These are phyloP conservation scores for Cyphomyrmex costatus DNA, from an alignment of 1,140 invertebrate genomes.

Conservation along the genomic window DNA sequence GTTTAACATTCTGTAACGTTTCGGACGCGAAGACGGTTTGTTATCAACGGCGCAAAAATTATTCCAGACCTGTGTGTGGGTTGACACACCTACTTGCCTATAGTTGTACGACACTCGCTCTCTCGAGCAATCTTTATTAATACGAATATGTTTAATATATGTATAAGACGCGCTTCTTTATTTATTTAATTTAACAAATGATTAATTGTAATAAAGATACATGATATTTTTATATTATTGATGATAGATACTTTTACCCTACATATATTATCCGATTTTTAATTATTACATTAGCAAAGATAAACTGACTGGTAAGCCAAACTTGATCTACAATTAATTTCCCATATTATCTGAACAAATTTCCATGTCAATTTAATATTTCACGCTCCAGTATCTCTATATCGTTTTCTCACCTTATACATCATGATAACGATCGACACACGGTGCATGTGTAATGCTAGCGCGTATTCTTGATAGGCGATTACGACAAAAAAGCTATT, in stretches of 20 bases:
- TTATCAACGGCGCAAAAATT: conserved; percentile 27
- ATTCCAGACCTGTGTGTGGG: not conserved
- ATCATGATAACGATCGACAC: conserved; percentile 56
- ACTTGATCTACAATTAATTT: conserved; percentile 36
- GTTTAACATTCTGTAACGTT: conserved; percentile 43
- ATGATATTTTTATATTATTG: too few species aligned
- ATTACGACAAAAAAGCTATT: conserved; percentile 37
- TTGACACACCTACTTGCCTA: too few species aligned
- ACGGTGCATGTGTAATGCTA: conserved; percentile 27
- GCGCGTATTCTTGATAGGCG: conserved; percentile 46
- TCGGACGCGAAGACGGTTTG: conserved; percentile 27
- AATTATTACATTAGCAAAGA: not conserved
- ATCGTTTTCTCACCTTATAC: conserved; percentile 46
- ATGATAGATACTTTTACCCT: too few species aligned
- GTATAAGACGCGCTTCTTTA: too few species aligned
- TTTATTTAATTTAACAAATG: not conserved
- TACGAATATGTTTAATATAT: not conserved
- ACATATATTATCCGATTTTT: not conserved
- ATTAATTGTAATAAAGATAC: not conserved
- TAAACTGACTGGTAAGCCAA: not conserved
- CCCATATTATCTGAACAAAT: conserved; percentile 27
- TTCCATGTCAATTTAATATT: conserved; percentile 55
- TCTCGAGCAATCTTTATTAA: not conserved
- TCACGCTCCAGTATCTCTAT: conserved; percentile 50
- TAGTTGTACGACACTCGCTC: not conserved